phyloP scores from a whole-genome alignment of 2,113 vertebrate genomes.

The Montifringilla adamsi region DNA sequence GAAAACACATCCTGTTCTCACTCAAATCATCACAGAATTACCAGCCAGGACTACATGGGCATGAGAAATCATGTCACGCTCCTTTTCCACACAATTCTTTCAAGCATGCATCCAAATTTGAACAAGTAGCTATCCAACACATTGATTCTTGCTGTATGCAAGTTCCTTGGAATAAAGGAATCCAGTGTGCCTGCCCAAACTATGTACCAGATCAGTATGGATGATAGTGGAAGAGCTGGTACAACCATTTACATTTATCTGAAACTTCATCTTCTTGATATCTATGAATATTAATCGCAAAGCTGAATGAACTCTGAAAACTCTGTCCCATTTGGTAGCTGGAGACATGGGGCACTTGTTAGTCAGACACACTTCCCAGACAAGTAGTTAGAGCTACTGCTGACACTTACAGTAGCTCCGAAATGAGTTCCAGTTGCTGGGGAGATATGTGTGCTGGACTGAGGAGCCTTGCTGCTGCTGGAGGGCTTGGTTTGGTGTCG shows the following conservation, averaged over 20 bases:
- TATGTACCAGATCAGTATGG: fast-evolving
- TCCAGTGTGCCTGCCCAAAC: not conserved
- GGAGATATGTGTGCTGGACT: conserved; percentile 90
- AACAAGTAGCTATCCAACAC: not conserved
- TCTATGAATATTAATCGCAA: not conserved
- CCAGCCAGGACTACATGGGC: not conserved
- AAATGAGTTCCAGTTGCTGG: conserved; percentile 91
- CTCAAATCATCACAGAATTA: not conserved
- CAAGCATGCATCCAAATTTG: not conserved
- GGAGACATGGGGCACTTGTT: not conserved
- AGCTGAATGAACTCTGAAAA: not conserved
- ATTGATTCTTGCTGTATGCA: not conserved
- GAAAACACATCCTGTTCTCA: not conserved
- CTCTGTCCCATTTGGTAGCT: not conserved
- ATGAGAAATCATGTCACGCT: not conserved
- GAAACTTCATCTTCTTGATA: not conserved
- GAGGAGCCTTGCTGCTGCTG: conserved; percentile 80
- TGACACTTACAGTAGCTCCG: conserved; percentile 88
- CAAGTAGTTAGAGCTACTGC: not conserved
- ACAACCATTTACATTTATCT: not conserved
- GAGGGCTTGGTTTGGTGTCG: conserved; percentile 78
- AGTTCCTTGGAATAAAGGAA: not conserved
- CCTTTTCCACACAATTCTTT: not conserved
- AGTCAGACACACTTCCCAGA: not conserved
- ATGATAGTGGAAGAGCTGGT: not conserved